Base-by-base conservation (phyloP, 2,797 vertebrate species). In the Clarias laeviceps region DNA sequence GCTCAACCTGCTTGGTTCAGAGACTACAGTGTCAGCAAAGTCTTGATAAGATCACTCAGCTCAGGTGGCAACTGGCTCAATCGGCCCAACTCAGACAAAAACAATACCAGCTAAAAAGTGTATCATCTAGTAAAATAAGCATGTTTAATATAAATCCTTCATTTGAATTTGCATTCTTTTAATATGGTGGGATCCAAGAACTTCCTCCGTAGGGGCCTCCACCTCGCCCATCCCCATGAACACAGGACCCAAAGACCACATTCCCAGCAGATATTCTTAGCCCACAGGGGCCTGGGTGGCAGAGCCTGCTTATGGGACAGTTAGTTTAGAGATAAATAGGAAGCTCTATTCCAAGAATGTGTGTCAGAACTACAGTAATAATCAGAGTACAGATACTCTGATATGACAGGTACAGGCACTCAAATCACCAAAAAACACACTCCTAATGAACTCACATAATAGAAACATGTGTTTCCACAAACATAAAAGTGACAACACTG, bases 241-340 rank as follows among this genome's bases (percentile, higher is more conserved):
- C 84, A 85, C 77, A 81, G 85, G 77, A 89, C 83, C 83, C 83
- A 88, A 37, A 64, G 56, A 84, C 80, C 61, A 81, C 89, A 89
- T 89, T 90, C 88, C 83, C 17, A 57, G n/a, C 34, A 57, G 77
- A 79, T 90, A 90, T 89, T 90, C 86, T 90, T 89, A 90, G 83
- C 77, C 65, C 66, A 72, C 72, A 17, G 66, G 72, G 82, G 79
- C 65, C 73, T 76, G 56, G 73, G 72, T 84, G 62, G 80, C 40
- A 59, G 11, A 84, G 54, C 77, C 82, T 57, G 32, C 45, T 78
- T 18, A 74, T 81, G 86, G 65, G 62, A 70, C 76, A 85, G 76
- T 64, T 82, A 84, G 69, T 56, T 83, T 50, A 24, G 32, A 83
- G 56, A 79, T 84, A 77, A 86, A 27, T 66, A 80, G 77, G 66